Conservation (phyloP, 2,113 vertebrate species). For the Mastomys coucha region DNA sequence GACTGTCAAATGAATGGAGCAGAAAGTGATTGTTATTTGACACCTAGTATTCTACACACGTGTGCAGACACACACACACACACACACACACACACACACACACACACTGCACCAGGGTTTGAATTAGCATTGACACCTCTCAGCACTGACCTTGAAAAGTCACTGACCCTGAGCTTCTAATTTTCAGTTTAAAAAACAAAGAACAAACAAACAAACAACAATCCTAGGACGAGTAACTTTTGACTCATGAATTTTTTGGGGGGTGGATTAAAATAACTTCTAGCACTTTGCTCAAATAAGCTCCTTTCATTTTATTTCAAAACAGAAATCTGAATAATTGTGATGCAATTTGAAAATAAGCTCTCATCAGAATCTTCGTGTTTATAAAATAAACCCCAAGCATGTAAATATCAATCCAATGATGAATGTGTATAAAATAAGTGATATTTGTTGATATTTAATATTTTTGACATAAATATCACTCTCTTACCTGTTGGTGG, state of each 20-base stretch:
- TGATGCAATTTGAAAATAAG: slow-evolving; percentile 25
- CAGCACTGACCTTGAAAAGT: slow-evolving; percentile 42
- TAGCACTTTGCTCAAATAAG: not conserved
- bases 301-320: slow-evolving; percentile 45
- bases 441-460: not conserved
- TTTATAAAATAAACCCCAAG: slow-evolving; percentile 9
- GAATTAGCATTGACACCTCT: not conserved
- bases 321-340: not conserved
- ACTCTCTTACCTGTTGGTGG: slow-evolving; percentile 95
- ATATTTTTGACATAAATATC: slow-evolving; percentile 20
- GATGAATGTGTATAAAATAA: not conserved
- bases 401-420: not conserved
- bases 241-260: not conserved
- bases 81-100: not conserved
- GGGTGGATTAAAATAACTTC: slow-evolving; percentile 5
- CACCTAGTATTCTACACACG: not conserved
- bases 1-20: not conserved
- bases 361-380: not conserved
- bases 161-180: not conserved
- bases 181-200: not conserved
- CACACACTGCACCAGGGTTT: not conserved
- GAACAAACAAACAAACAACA: too few relatives aligned
- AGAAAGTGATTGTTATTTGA: not conserved
- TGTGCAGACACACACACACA: not conserved
- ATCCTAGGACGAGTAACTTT: not conserved